Conservation (phyloP, 2,888 invertebrate species). For the Hartigia nigra region DNA sequence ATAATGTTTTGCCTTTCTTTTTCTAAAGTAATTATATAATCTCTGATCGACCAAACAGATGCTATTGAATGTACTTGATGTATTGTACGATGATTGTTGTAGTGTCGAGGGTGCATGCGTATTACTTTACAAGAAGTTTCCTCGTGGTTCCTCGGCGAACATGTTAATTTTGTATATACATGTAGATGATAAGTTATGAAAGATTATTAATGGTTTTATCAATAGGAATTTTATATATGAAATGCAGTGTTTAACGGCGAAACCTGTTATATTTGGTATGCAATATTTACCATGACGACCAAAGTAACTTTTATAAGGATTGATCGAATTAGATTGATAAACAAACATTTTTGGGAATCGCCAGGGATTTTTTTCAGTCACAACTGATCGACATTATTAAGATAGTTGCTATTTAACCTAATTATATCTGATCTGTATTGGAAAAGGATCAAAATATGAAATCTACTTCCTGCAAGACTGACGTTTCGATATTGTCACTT, state of each 20-base stretch:
- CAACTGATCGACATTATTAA: not conserved
- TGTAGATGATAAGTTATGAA: slow-evolving; percentile 42
- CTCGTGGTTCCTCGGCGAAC: not conserved
- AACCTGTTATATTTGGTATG: slow-evolving; percentile 49
- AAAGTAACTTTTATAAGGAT: slow-evolving; percentile 46
- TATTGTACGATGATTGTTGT: not conserved
- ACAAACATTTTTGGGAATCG: not conserved
- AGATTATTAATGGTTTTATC: slow-evolving; percentile 44
- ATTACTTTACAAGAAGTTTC: not conserved
- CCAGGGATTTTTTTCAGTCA: not conserved
- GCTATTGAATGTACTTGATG: not conserved
- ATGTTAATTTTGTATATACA: slow-evolving; percentile 60
- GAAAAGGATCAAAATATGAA: not conserved
- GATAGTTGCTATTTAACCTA: not conserved
- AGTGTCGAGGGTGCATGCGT: not conserved
- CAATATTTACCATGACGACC: slow-evolving; percentile 59
- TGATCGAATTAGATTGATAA: not conserved
- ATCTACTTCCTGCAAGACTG: slow-evolving; percentile 43
- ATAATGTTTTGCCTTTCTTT: slow-evolving; percentile 35
- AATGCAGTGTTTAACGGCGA: slow-evolving; percentile 49
- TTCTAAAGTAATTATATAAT: not conserved
- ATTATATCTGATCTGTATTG: not conserved
- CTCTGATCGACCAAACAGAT: not conserved
- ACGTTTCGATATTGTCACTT: slow-evolving; percentile 34
- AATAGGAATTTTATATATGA: slow-evolving; percentile 53